Base-by-base conservation (phyloP, 2,113 vertebrate species). In the Psittacus erithacus region DNA sequence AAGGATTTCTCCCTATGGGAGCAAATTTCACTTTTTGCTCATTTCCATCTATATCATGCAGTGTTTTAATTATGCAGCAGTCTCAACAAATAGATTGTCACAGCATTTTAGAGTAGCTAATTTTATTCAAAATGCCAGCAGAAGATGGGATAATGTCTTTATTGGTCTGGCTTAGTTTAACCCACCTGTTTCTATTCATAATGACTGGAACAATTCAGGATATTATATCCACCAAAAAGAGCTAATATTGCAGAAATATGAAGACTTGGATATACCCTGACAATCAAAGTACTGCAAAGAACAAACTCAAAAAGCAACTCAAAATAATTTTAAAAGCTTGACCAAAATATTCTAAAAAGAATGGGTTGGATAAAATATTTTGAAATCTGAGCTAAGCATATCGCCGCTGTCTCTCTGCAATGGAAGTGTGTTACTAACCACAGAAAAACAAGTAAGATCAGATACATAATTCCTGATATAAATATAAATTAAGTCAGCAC, bases 51-150 rank as follows among this genome's bases (percentile, higher is more conserved):
- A 14, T 91, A 83, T 64, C 70, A 23, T 47, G 49, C 73, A 86
- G 60, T 74, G 60, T 49, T 95, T 92, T 89, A 94, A 96, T 94
- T 95, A 96, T 63, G 82, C 80, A 95, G 86, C 88, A 84, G 64
- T 73, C 85, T 79, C 87, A 82, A 83, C 75, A 96, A 95, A 93
- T 81, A 93, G 38, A 49, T n/a, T 68, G 59, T 76, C 90, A 85
- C 68, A 87, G 80, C 83, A 73, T 92, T 86, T 86, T 67, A 64
- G 62, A 78, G 35, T 16, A 92, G 71, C 57, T 89, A 91, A 78
- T 71, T 90, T 77, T 85, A 50, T 81, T 78, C 41, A 67, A 92
- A 93, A 90, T 71, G 63, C 62, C 75, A 91, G 50, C 24, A 82
- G 68, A 85, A 86, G 73, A 88, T 35, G 19, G 44, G 44, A 79